These are phyloP conservation scores for Pocillopora damicornis DNA, from an alignment of 64 coral and sea anemone species.

Conservation along the genomic window DNA sequence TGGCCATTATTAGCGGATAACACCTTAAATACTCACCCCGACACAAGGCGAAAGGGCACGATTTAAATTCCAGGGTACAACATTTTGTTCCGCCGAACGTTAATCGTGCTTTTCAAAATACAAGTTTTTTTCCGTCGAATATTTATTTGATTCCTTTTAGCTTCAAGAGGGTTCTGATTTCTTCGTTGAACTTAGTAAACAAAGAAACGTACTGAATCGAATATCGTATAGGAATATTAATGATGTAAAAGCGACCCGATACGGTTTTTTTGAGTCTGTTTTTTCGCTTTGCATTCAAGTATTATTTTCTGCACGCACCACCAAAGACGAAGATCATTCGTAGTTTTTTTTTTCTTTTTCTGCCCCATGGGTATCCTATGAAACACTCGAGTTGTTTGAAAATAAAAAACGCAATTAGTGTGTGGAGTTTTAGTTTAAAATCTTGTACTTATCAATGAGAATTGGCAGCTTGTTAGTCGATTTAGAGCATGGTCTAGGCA, in stretches of 20 bases:
- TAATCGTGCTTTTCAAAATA: background rate
- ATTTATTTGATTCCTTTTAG: background rate
- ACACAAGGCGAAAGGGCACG: constrained; percentile 8
- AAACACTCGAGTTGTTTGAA: background rate
- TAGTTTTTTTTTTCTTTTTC: background rate
- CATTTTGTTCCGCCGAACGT: background rate
- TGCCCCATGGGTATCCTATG: background rate
- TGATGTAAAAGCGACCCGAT: background rate
- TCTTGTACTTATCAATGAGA: background rate
- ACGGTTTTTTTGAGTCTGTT: background rate
- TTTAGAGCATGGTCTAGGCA: background rate
- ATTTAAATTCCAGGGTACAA: background rate
- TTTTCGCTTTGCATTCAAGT: background rate
- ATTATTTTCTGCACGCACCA: background rate
- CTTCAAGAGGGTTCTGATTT: background rate
- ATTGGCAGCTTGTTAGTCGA: background rate
- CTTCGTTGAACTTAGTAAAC: background rate
- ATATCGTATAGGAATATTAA: constrained; percentile 34
- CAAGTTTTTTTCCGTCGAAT: background rate
- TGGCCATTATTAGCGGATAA: constrained; percentile 32
- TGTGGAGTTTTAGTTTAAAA: background rate
- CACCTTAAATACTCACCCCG: constrained; percentile 7
- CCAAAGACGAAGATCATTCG: background rate
- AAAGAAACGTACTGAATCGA: constrained; percentile 12
- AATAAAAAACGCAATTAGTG: background rate